phyloP scores from a whole-genome alignment of 2,113 vertebrate genomes.

The Dunckerocampus dactyliophorus region DNA sequence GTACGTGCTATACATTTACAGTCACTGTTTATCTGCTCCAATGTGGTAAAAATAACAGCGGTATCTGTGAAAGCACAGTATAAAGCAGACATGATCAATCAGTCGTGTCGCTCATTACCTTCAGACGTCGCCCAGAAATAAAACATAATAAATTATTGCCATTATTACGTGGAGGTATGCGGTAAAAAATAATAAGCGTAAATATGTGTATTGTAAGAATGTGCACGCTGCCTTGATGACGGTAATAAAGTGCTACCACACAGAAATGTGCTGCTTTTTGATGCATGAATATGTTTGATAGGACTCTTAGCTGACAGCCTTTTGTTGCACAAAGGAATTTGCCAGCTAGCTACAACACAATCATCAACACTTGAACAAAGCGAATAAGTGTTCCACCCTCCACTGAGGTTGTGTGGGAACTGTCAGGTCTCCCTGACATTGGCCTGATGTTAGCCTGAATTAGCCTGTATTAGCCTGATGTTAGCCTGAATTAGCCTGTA shows the following conservation, averaged over 20 bases:
- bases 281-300: too few species aligned
- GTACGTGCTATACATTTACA: not conserved
- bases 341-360: too few species aligned
- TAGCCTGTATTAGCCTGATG: too few species aligned
- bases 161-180: not conserved
- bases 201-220: not conserved
- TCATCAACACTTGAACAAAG: too few species aligned
- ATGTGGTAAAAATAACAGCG: not conserved
- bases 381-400: too few species aligned
- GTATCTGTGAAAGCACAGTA: not conserved
- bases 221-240: not conserved
- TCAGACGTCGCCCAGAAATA: not conserved
- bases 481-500: too few species aligned
- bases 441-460: too few species aligned
- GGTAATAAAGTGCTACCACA: not conserved
- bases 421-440: too few species aligned
- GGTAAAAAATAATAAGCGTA: not conserved
- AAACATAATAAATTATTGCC: not conserved
- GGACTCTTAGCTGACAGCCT: too few species aligned
- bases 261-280: not conserved
- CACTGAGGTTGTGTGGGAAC: too few species aligned
- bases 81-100: not conserved
- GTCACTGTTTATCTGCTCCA: not conserved
- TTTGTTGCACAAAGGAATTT: too few species aligned
- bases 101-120: not conserved